Evolutionary conservation across 2,888 invertebrate species (phyloP), one percentile per base, ranked within the genome.

Genomic region (Tetragonula carbonaria): DNA sequence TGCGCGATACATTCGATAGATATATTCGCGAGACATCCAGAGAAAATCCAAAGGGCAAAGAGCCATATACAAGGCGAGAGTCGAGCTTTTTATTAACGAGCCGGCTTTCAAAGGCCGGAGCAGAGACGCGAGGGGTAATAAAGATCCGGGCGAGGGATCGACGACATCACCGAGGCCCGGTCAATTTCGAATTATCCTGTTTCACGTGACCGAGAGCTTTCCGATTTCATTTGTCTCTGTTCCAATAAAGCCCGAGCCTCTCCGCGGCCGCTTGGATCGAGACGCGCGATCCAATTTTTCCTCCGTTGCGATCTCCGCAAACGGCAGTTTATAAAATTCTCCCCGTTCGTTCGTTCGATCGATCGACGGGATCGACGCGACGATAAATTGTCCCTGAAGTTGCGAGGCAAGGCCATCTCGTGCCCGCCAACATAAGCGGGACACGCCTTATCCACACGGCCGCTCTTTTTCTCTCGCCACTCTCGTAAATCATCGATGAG

Each of bases 401-500:
- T 55, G 66, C 62, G 13, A 28, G 28, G 2, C 14, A 45, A 51
- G 59, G 14, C 51, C 45, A 16, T 38, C 55, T 21, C 53, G 28
- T 18, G 70, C 73, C 62, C 23, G 45, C 8, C 8, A 45, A 45
- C 45, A 8, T 11, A 45, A 45, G 11, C 45, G 38, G 53, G 13
- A 55, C 74, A 50, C n/a, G 13, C 14, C 33, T 59, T 59, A 14
- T 38, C 16, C 23, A 5, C 38, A 16, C 50, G 21, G 13, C 8
- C 28, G 59, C 23, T 73, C 77, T 71, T 80, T 71, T 65, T 45
- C 8, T 45, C 62, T 70, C 73, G 63, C 50, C 23, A 55, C 70
- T 88, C 72, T 88, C 86, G 81, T 91, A 90, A 89, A 91, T 91
- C 91, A 90, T 88, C 90, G 87, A 89, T 80, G 83, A 86, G 86